Evolutionary conservation across 2,888 invertebrate genomes (phyloP).

Genomic region (Boloria selene): DNA sequence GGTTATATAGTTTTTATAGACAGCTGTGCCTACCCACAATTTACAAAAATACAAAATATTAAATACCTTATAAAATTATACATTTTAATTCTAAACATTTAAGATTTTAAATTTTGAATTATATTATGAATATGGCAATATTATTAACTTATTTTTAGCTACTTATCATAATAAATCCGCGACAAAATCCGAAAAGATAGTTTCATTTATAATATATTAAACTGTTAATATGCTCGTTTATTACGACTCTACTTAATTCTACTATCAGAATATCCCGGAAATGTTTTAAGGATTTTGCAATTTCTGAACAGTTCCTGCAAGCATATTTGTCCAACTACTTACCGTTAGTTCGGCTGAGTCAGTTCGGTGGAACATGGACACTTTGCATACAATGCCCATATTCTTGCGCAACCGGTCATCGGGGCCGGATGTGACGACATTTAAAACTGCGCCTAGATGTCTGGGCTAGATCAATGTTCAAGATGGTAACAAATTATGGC

Average conservation of each 20-base stretch:
- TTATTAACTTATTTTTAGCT: too few species aligned
- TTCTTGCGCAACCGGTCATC: slow-evolving; percentile 73
- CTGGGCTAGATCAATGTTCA: slow-evolving; percentile 50
- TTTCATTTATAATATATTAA: too few species aligned
- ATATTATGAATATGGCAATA: too few species aligned
- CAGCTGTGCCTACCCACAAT: too few species aligned
- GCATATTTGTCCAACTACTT: slow-evolving; percentile 35
- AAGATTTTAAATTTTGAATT: too few species aligned
- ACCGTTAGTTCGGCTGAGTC: slow-evolving; percentile 49
- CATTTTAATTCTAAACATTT: too few species aligned
- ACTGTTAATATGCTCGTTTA: too few species aligned
- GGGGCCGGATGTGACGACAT: slow-evolving; percentile 74
- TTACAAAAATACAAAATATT: too few species aligned
- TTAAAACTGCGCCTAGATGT: slow-evolving; percentile 59
- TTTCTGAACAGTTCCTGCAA: slow-evolving; percentile 21
- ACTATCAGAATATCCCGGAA: slow-evolving; percentile 8
- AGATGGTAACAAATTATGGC: background rate
- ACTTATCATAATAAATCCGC: too few species aligned
- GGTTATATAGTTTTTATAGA: too few species aligned
- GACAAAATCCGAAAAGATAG: too few species aligned
- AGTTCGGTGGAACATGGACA: slow-evolving; percentile 63
- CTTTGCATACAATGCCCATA: slow-evolving; percentile 81
- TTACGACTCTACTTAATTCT: background rate
- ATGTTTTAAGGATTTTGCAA: slow-evolving; percentile 4
- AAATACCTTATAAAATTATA: too few species aligned